Evolutionary conservation across 2,888 invertebrate species (phyloP), one percentile per base, ranked within the genome.

Genomic region (Nysson spinosus): DNA sequence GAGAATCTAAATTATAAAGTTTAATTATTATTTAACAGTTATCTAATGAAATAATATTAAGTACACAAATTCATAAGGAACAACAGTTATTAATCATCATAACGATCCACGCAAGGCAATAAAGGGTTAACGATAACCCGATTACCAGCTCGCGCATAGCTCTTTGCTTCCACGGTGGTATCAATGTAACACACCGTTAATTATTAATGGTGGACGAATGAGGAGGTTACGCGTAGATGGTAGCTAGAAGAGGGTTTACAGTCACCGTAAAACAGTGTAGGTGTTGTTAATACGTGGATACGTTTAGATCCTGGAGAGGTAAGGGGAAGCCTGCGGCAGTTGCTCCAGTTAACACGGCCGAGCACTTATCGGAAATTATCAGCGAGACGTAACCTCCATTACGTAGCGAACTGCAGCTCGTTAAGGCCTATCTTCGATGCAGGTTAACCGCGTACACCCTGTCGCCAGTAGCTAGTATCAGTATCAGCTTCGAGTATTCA

Each of bases 351-450:
- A 82, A 83, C 82, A 80, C 79, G 80, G 80, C 67, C 78, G 78
- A 82, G 82, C 85, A 84, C 85, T 85, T 85, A 85, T 84, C 83
- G 84, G 83, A 83, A 84, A 85, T 84, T 85, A 85, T 85, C 84
- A 81, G 77, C 79, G 78, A 80, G 78, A 83, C 80, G 80, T 83
- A 83, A 84, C 81, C 82, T 78, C 81, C 79, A 83, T 84, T 83
- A 82, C 78, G 76, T 65, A 55, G 76, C 76, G 64, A 69, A 67
- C 73, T 74, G 68, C 75, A 63, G 74, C 75, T 76, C 75, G 74
- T 76, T 76, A 76, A 66, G 69, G 75, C 71, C 74, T 76, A 76
- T 76, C 75, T 73, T 76, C 65, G 76, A 75, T 76, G 70, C 75
- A 74, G 76, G 76, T 69, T 76, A 76, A 66, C 73, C 71, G 62